Evolutionary conservation across 2,888 invertebrate species (phyloP).

Genomic region (Macrophya annulata): DNA sequence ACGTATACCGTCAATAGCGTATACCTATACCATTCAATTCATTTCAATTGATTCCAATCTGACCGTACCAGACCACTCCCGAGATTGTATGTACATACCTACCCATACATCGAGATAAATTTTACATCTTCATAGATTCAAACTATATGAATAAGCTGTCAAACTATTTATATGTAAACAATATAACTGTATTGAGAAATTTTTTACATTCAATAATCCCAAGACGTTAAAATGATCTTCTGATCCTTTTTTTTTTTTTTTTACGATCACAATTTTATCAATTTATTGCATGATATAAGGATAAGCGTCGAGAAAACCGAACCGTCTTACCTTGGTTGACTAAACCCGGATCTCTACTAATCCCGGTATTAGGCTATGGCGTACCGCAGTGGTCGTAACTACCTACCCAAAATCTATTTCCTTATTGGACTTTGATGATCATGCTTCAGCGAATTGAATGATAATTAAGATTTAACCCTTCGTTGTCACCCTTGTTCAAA

Average conservation of each 20-base stretch:
- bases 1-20: background rate
- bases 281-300: background rate
- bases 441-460: background rate
- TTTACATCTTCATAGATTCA: background rate
- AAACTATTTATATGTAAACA: too few species aligned
- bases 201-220: too few species aligned
- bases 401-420: background rate
- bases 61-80: conserved; percentile 25
- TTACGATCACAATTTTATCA: background rate
- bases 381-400: background rate
- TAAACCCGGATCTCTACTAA: conserved; percentile 21
- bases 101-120: too few species aligned
- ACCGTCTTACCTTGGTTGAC: background rate
- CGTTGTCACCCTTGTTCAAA: too few species aligned
- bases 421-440: background rate
- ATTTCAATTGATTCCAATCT: conserved; percentile 45
- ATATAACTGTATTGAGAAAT: too few species aligned
- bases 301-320: background rate
- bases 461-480: background rate
- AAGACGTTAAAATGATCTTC: background rate
- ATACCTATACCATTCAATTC: conserved; percentile 8
- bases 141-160: background rate
- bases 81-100: conserved; percentile 38
- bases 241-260: too few species aligned
- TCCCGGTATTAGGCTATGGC: conserved; percentile 33